Evolutionary conservation across 1,140 invertebrate species (phyloP).

Genomic region (Melitaea cinxia): DNA sequence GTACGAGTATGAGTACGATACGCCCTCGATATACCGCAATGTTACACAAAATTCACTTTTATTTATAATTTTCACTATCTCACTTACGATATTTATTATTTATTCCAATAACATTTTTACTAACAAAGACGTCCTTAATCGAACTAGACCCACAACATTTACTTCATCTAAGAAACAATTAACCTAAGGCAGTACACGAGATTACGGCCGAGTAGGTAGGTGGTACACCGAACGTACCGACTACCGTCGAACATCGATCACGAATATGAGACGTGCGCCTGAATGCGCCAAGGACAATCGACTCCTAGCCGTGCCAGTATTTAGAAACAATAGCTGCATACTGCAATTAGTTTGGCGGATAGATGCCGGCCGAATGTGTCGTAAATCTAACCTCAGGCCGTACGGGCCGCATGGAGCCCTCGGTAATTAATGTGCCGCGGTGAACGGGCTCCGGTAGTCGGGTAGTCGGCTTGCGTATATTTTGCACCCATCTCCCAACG

Average conservation of each 20-base stretch:
- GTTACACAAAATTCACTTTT: slow-evolving; percentile 27
- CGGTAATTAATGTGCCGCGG: slow-evolving; percentile 77
- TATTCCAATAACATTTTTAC: no score
- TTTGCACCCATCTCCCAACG: slow-evolving; percentile 69
- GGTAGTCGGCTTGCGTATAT: slow-evolving; percentile 63
- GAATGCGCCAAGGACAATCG: slow-evolving; percentile 46
- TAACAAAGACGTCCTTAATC: no score
- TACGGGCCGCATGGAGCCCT: slow-evolving; percentile 73
- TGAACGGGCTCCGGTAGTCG: slow-evolving; percentile 51
- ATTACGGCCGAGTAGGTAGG: no score
- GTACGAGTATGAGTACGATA: slow-evolving; percentile 15
- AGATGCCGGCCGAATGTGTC: slow-evolving; percentile 73
- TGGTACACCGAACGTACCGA: slow-evolving; percentile 1
- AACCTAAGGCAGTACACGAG: no score
- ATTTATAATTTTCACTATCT: slow-evolving; percentile 8
- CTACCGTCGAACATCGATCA: slow-evolving; percentile 10
- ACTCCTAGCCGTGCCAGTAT: slow-evolving; percentile 44
- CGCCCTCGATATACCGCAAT: slow-evolving; percentile 27
- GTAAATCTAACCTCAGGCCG: slow-evolving; percentile 75
- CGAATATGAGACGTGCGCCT: not conserved
- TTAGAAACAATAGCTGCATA: slow-evolving; percentile 76
- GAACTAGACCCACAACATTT: no score
- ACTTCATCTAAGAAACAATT: no score
- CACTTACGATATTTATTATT: not conserved
- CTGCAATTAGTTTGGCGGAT: slow-evolving; percentile 78